These are phyloP conservation scores for Neocrepidodera transversa DNA, from an alignment of 2,888 invertebrate species.

Conservation along the genomic window DNA sequence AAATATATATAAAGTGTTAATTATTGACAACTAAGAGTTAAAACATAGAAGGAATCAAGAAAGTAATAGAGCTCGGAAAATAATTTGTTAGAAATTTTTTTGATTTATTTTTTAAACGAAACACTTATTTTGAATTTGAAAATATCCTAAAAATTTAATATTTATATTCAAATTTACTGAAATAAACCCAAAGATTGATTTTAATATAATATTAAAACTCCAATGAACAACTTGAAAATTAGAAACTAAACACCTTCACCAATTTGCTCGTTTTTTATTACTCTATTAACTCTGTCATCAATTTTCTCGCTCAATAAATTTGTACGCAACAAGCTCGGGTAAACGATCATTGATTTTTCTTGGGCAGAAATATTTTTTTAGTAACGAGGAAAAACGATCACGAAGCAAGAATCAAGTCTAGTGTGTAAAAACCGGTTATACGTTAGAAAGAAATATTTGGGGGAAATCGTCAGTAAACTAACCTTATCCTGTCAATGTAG, in stretches of 20 bases:
- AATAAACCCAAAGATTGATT: too few relatives aligned
- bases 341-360: slow-evolving; percentile 3
- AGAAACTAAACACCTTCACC: neutral
- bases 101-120: neutral
- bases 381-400: neutral
- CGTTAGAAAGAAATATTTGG: slow-evolving; percentile 30
- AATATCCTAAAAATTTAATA: too few relatives aligned
- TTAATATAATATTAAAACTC: too few relatives aligned
- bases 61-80: too few relatives aligned
- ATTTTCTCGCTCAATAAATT: slow-evolving; percentile 9
- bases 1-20: too few relatives aligned
- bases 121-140: too few relatives aligned
- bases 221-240: too few relatives aligned
- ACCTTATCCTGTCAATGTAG: slow-evolving; percentile 37
- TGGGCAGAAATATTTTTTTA: neutral
- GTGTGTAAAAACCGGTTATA: slow-evolving; percentile 24
- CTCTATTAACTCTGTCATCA: neutral
- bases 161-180: too few relatives aligned
- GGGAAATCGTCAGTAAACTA: slow-evolving; percentile 44
- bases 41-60: too few relatives aligned
- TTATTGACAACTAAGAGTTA: too few relatives aligned
- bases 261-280: slow-evolving; percentile 6
- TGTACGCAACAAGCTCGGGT: neutral
- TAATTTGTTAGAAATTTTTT: too few relatives aligned
- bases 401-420: slow-evolving; percentile 9